These are phyloP conservation scores for Mesorhabditis spiculigera DNA, from an alignment of 2,888 invertebrate species.

Conservation along the genomic window DNA sequence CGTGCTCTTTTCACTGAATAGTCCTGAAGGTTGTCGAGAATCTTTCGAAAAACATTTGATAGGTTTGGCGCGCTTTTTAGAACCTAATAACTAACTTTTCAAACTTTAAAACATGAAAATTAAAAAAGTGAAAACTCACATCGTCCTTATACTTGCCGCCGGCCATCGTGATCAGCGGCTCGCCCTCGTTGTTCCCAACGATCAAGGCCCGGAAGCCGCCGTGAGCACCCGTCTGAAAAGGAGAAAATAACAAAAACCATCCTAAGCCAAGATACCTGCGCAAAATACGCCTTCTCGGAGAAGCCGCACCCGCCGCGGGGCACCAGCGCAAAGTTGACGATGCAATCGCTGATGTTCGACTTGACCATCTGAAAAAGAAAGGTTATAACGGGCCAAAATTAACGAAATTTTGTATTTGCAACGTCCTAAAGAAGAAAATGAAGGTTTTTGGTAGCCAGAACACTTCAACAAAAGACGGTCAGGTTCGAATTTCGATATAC, in stretches of 20 bases:
- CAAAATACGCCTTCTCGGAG: slow-evolving; percentile 29
- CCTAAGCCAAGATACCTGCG: background rate
- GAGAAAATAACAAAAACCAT: background rate
- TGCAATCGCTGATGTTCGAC: slow-evolving; percentile 23
- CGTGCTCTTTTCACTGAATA: too few species aligned
- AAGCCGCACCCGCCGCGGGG: slow-evolving; percentile 49
- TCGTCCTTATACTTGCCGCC: slow-evolving; percentile 42
- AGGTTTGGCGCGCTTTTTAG: too few species aligned
- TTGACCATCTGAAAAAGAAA: background rate
- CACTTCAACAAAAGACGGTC: too few species aligned
- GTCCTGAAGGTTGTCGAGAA: background rate
- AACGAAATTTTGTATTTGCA: too few species aligned
- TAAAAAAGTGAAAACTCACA: slow-evolving; percentile 8
- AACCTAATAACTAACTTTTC: too few species aligned
- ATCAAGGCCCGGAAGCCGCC: slow-evolving; percentile 38
- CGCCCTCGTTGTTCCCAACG: slow-evolving; percentile 45
- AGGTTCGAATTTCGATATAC: too few species aligned
- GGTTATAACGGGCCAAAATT: background rate
- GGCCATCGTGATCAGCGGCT: slow-evolving; percentile 47
- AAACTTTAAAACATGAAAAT: background rate
- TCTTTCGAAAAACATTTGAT: too few species aligned
- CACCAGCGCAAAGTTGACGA: slow-evolving; percentile 46
- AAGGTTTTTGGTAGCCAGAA: too few species aligned
- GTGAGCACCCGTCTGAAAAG: slow-evolving; percentile 19
- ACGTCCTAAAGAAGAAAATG: too few species aligned